phyloP scores from a whole-genome alignment of 2,113 vertebrate species.

The Ochotona princeps region DNA sequence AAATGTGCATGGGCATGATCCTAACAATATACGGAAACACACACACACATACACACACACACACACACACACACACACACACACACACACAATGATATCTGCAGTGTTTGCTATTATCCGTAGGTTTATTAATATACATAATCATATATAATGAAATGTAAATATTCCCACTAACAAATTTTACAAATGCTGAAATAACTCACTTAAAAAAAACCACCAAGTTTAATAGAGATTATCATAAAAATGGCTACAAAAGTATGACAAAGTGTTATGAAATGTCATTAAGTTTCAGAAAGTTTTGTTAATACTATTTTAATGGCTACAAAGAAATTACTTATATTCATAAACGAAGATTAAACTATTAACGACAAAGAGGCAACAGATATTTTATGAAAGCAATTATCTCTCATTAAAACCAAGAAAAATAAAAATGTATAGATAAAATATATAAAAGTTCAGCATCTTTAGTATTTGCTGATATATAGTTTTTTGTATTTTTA shows the following conservation, averaged over 20 bases:
- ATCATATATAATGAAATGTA: not conserved
- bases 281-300: not conserved
- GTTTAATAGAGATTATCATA: not conserved
- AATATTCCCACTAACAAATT: not conserved
- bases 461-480: not conserved
- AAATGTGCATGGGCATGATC: not conserved
- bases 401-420: no score
- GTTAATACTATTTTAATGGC: no score
- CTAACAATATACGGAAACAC: not conserved
- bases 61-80: not conserved
- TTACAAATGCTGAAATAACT: not conserved
- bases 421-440: no score
- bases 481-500: not conserved
- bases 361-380: no score
- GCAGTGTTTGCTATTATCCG: not conserved
- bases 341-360: no score
- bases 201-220: not conserved
- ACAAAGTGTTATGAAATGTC: not conserved
- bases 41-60: fast-evolving
- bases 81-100: not conserved
- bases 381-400: no score
- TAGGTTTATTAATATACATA: not conserved
- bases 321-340: no score
- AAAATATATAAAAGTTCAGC: not conserved
- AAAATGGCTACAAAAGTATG: not conserved